Evolutionary conservation across 2,888 invertebrate genomes (phyloP).

Genomic region (Bombyx huttoni): DNA sequence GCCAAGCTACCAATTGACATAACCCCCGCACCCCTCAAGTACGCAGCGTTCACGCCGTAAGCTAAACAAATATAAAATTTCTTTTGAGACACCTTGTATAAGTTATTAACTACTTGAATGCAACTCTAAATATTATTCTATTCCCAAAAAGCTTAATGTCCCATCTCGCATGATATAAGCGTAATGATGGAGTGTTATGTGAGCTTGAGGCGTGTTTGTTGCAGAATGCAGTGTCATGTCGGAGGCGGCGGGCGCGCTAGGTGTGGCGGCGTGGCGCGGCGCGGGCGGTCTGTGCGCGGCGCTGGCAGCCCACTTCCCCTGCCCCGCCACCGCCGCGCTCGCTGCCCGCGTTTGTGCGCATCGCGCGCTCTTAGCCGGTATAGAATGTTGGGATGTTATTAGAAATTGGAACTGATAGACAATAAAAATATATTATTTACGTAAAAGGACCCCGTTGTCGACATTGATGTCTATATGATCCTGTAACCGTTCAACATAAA

Average conservation of each 20-base stretch:
- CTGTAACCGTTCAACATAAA: no score
- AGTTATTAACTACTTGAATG: no score
- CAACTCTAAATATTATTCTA: no score
- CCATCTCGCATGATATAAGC: background rate
- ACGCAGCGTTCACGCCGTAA: no score
- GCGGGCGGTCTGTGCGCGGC: slow-evolving; percentile 30
- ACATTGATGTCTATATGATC: no score
- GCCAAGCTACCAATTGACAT: no score
- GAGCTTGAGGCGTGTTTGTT: background rate
- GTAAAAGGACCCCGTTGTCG: no score
- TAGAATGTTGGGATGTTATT: background rate
- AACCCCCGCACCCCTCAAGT: no score
- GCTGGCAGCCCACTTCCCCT: slow-evolving; percentile 23
- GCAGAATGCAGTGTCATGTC: slow-evolving; percentile 38
- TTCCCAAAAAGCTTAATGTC: no score
- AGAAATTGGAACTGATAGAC: background rate
- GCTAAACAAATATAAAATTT: no score
- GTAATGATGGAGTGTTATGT: background rate
- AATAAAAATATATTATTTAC: background rate
- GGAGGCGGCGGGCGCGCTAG: slow-evolving; percentile 28
- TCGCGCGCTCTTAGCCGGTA: slow-evolving; percentile 21
- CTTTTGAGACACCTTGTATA: no score
- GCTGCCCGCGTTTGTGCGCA: slow-evolving; percentile 15
- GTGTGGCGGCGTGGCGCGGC: slow-evolving; percentile 48
- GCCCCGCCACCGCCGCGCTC: slow-evolving; percentile 10